phyloP scores from a whole-genome alignment of 1,140 invertebrate species.

The Drosophila bifasciata region DNA sequence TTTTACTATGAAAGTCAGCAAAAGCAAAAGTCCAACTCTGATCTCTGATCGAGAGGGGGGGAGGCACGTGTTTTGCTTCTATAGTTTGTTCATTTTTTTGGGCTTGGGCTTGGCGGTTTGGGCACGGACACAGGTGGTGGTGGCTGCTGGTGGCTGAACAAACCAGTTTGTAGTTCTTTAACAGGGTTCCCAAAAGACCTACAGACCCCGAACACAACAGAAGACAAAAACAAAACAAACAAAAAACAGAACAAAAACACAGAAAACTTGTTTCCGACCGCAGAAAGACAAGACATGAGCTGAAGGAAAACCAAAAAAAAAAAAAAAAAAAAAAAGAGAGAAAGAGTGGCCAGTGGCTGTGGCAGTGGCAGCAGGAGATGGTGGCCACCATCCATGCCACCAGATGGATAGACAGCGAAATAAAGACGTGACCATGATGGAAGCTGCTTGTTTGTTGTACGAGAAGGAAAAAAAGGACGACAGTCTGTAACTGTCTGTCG shows the following conservation, averaged over 20 bases:
- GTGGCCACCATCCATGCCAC: too few relatives aligned
- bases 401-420: slow-evolving; percentile 1
- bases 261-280: slow-evolving; percentile 55
- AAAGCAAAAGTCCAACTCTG: slow-evolving; percentile 3
- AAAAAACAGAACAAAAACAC: slow-evolving; percentile 11
- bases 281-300: slow-evolving; percentile 15
- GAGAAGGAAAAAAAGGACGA: slow-evolving; percentile 44
- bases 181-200: slow-evolving; percentile 46
- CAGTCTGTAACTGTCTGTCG: slow-evolving; percentile 21
- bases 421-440: slow-evolving; percentile 55
- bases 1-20: slow-evolving; percentile 28
- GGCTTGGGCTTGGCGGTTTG: background rate
- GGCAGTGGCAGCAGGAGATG: slow-evolving; percentile 27
- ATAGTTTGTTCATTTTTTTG: slow-evolving; percentile 16
- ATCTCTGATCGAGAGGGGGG: too few relatives aligned
- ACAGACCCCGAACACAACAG: slow-evolving; percentile 13
- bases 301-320: background rate
- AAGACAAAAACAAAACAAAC: slow-evolving; percentile 2
- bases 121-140: slow-evolving; percentile 64
- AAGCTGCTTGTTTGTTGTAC: slow-evolving; percentile 46
- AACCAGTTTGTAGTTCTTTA: slow-evolving; percentile 55
- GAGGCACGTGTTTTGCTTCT: slow-evolving; percentile 57
- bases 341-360: slow-evolving; percentile 11
- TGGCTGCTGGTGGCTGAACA: slow-evolving; percentile 4
- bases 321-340: slow-evolving; percentile 2